A percentile compares a stretch with the other conserved stretches of the same genome.
Evolutionary conservation across 2,797 vertebrate genomes (phyloP).

Genomic region (Macropodus opercularis): DNA sequence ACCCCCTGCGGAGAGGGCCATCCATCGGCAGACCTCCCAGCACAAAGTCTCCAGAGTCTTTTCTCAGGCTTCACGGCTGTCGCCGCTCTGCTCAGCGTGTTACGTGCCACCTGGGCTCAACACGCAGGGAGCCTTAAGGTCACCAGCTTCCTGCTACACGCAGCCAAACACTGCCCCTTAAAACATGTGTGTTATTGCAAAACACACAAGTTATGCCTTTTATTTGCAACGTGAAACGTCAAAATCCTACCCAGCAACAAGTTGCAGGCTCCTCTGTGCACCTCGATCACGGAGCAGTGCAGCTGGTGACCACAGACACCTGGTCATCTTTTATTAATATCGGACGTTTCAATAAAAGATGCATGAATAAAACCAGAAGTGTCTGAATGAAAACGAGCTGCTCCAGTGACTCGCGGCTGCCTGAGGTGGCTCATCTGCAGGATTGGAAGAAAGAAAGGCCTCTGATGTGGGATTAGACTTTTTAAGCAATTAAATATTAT

Average conservation of each 20-base stretch:
- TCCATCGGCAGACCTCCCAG: slow-evolving; percentile 84
- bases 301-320: not conserved
- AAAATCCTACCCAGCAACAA: too few species aligned
- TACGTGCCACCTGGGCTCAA: slow-evolving; percentile 73
- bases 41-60: slow-evolving; percentile 61
- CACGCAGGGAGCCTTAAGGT: too few species aligned
- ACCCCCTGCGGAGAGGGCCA: slow-evolving; percentile 75
- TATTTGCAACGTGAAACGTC: too few species aligned
- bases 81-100: slow-evolving; percentile 57
- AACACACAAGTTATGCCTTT: too few species aligned
- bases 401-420: slow-evolving; percentile 3
- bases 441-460: too few species aligned
- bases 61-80: too few species aligned
- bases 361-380: not conserved
- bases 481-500: slow-evolving; percentile 41
- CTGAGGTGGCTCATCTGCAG: slow-evolving; percentile 19
- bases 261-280: not conserved
- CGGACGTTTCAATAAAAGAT: not conserved
- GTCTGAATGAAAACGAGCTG: slow-evolving; percentile 2
- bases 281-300: not conserved
- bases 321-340: too few species aligned
- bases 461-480: slow-evolving; percentile 19
- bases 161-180: not conserved
- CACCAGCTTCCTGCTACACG: slow-evolving; percentile 3
- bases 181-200: too few species aligned